Conservation (phyloP, 2,113 vertebrate species). For the Chelonoidis abingdonii region DNA sequence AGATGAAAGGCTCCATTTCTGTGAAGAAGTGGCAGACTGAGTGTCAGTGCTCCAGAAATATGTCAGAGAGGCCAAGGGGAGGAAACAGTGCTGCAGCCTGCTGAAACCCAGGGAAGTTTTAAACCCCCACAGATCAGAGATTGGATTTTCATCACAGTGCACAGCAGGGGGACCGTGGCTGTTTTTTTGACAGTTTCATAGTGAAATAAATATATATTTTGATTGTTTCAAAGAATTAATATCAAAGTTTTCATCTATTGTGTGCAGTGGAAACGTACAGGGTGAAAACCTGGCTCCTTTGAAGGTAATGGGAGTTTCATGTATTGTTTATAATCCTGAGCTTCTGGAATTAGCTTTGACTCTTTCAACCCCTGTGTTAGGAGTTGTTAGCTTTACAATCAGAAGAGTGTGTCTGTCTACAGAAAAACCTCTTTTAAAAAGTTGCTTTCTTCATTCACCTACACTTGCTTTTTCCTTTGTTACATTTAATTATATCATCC, state of each 20-base stretch:
- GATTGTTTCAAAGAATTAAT: not conserved
- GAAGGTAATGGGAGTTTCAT: not conserved
- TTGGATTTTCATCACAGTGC: no score
- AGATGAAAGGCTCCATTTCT: not conserved
- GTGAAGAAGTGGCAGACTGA: not conserved
- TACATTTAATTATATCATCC: conserved; percentile 62
- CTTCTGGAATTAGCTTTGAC: not conserved
- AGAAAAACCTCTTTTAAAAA: not conserved
- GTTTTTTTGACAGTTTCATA: no score
- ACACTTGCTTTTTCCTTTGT: conserved; percentile 46
- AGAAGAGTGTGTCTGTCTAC: not conserved
- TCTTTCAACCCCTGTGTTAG: conserved; percentile 21
- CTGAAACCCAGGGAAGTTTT: not conserved
- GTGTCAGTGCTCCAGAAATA: not conserved
- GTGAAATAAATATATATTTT: not conserved
- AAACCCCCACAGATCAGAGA: no score
- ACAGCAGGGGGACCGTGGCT: no score
- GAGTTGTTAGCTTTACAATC: conserved; percentile 2
- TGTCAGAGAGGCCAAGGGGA: not conserved
- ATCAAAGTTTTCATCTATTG: not conserved
- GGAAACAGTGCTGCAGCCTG: not conserved
- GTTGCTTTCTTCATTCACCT: conserved; percentile 11
- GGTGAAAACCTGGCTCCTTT: not conserved
- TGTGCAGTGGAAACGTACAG: not conserved
- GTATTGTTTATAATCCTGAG: not conserved